Base-by-base conservation (phyloP, 2,888 invertebrate species). In the Glaucopsyche alexis region DNA sequence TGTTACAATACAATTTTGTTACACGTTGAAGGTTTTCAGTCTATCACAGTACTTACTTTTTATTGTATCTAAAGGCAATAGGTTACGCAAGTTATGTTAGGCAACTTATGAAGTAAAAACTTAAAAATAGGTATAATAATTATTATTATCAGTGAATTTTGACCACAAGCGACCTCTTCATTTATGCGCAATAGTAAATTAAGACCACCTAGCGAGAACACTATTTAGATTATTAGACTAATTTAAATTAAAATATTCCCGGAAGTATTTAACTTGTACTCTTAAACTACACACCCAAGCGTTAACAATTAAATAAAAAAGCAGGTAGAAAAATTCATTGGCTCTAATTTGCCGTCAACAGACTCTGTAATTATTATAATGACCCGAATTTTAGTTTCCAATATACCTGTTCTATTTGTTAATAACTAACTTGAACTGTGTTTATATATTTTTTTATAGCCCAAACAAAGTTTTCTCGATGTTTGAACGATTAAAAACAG, bases 301-400 rank as follows among this genome's bases (percentile, higher is more conserved):
- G 13, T 38, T n/a, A 55, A 66, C 71, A 72, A 74, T 73, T 75
- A 72, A 72, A 72, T 72, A 73, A 66, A 75, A 78, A 78, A 76
- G 78, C 77, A 73, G 73, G 70, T 73, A 74, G 74, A 75, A 81
- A 80, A 80, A 79, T 78, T 77, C 76, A 76, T 78, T 64, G 73
- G 76, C 74, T 72, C 78, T 81, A 81, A 82, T 81, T 81, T 79
- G 83, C 81, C 76, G 81, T 75, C 76, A 72, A 82, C 79, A 88
- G 84, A 79, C 86, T 85, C 85, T 89, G 89, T 92, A 91, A 92
- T 92, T 92, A 92, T 87, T 81, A 84, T 90, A 91, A 91, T 92
- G 83, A 84, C 80, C 84, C 85, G 85, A 87, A 89, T 89, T 79
- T 85, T 82, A 80, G 76, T 77, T 85, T 85, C 84, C 85, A 87